Evolutionary conservation across 2,888 invertebrate species (phyloP).

Genomic region (Embidobia sp.): DNA sequence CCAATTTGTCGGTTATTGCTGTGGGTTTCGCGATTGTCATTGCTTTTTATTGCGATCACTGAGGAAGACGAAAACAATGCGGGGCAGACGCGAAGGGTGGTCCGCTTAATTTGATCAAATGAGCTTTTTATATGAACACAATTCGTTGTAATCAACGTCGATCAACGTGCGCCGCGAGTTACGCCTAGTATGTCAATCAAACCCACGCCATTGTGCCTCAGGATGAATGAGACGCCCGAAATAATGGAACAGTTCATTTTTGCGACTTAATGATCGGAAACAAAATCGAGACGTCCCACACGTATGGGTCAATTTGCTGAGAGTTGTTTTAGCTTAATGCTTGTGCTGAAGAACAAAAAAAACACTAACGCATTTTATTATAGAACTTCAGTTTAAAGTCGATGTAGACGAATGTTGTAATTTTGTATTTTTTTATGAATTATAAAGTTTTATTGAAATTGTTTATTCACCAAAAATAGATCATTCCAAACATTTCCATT

Average conservation of each 20-base stretch:
- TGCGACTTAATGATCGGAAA: slow-evolving; percentile 38
- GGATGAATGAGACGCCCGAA: slow-evolving; percentile 52
- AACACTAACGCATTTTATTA: too few species aligned
- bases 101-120: slow-evolving; percentile 28
- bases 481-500: too few species aligned
- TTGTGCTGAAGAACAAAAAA: neutral
- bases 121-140: slow-evolving; percentile 37
- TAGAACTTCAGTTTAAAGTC: too few species aligned
- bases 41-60: slow-evolving; percentile 57
- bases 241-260: slow-evolving; percentile 25
- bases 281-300: slow-evolving; percentile 6
- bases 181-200: slow-evolving; percentile 59
- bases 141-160: slow-evolving; percentile 55
- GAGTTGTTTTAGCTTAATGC: neutral
- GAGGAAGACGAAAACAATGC: slow-evolving; percentile 1
- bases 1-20: slow-evolving; percentile 44
- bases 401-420: neutral
- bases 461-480: too few species aligned
- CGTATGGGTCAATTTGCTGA: neutral
- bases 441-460: too few species aligned
- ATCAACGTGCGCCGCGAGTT: slow-evolving; percentile 65
- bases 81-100: slow-evolving; percentile 37
- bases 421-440: neutral
- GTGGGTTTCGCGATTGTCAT: slow-evolving; percentile 40
- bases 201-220: slow-evolving; percentile 22